Evolutionary conservation across 2,113 vertebrate species (phyloP).

Genomic region (Cnemophilus loriae): DNA sequence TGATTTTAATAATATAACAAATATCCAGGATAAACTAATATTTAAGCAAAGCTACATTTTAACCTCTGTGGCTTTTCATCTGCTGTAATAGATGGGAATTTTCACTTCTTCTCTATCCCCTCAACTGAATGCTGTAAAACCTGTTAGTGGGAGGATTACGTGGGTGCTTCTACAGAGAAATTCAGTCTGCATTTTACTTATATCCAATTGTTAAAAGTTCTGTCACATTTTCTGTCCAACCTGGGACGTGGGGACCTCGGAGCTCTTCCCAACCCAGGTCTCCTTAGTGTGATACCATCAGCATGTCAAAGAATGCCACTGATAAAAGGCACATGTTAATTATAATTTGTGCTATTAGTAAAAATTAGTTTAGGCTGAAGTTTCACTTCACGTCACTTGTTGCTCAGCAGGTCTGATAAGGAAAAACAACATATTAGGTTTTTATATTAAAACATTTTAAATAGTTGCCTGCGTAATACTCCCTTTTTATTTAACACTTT

Average conservation of each 20-base stretch:
- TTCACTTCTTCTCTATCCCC: background rate
- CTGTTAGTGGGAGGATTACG: constrained; percentile 24
- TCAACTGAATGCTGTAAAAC: background rate
- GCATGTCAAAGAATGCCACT: constrained; percentile 45
- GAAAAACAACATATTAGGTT: background rate
- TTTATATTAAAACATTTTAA: background rate
- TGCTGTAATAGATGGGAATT: background rate
- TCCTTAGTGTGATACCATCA: constrained; percentile 49
- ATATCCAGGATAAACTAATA: background rate
- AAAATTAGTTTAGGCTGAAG: constrained; percentile 45
- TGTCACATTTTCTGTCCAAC: background rate
- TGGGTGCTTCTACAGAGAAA: background rate
- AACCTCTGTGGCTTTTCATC: background rate
- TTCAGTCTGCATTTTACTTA: background rate
- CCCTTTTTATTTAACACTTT: background rate
- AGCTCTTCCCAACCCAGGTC: constrained; percentile 49
- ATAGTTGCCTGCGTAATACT: background rate
- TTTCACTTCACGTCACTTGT: constrained; percentile 28
- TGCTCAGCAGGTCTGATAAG: background rate
- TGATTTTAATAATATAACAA: background rate
- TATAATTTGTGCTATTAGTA: constrained; percentile 30
- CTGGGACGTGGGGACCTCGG: constrained; percentile 39
- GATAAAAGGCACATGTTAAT: constrained; percentile 45
- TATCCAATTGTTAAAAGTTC: background rate
- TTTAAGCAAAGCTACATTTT: background rate